Evolutionary conservation across 2,797 vertebrate genomes (phyloP), one percentile per base, ranked within the genome.

Genomic region (Gambelia wislizenii): DNA sequence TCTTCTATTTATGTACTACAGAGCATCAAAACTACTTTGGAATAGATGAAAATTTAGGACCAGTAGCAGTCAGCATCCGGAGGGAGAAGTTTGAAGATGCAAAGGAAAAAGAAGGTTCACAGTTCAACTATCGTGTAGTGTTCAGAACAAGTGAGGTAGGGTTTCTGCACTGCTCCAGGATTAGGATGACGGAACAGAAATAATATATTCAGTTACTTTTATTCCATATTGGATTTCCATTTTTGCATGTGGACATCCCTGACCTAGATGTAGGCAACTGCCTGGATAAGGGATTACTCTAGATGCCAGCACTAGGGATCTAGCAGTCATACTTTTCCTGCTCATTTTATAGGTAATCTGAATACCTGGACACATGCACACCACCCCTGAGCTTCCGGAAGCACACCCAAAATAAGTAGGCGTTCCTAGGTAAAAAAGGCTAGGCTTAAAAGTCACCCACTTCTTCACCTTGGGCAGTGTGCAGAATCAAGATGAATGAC

Each of bases 11-110:
- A 76, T 92, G 91, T 27, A 69, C 93, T 91, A 86, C 96, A 99
- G 99, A 99, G 61, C 99, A 99, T 96, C 99, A 99, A 93, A 99
- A 99, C 97, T 99, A 99, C 95, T 99, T 99, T 56, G 99, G 99
- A 44, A 97, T 98, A 54, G 99, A 99, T 92, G 99, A 99, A 90
- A 98, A 98, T 96, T 98, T 99, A 85, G 99, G 99, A 79, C 99
- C 99, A 0, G 98, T 99, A 94, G 99, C 98, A 0, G 97, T 99
- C 88, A 99, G 99, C 94, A 95, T 99, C 94, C 98, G 99, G 86
- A 97, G 99, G 93, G 99, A 99, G 95, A 98, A 97, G 93, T 97
- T 98, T 88, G 99, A 99, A 76, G 99, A 99, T 20, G 96, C 96
- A 33, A 99, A 98, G 94, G 98, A 99, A 92, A 99, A 98, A 91